Evolutionary conservation across 2,113 vertebrate genomes (phyloP), one percentile per base, ranked within the genome.

Genomic region (Sinocyclocheilus anophthalmus): DNA sequence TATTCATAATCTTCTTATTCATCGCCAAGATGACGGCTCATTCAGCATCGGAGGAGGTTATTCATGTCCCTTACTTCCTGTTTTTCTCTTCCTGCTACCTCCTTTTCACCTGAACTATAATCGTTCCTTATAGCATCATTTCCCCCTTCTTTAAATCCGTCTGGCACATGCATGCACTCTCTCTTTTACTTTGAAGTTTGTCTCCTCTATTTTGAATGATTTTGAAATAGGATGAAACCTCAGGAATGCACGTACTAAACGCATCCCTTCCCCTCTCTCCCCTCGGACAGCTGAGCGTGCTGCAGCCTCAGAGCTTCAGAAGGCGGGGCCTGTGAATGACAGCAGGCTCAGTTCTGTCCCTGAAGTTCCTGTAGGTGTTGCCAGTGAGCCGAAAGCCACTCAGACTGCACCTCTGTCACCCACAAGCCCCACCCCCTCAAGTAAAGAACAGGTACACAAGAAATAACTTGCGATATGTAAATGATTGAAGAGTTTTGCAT

Each of bases 1-100:
- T 79, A 96, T 99, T 88, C 94, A 99, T 88, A 93, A 96, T 75
- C 96, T 99, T 33, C 91, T 96, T 87, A 94, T 99, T 83, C 96
- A 97, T 93, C 94, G 97, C 88, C 91, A 90, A 79, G 98, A 99
- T 76, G 97, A 99, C 77, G 98, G 98, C 65, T 96, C 96, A 83
- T 98, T 98, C 92, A 94, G 93, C 63, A 95, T 99, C 89, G 96
- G 96, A 97, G 97, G 97, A 97, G 97, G 98, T 99, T 88, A 90
- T 45, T 57, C 80, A 48, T 57, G 24, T 30, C 69, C 80, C 79
- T 6, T 81, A 77, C 1, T 85, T 4, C 55, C 48, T 37, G 61
- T 14, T 57, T 37, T 67, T 10, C 33, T 42, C n/a, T 20, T 5
- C 82, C 11, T 84, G 3, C 48, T 48, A 45, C 2, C 53, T 69